Conservation (phyloP, 2,113 vertebrate species). For the Thomomys bottae region DNA sequence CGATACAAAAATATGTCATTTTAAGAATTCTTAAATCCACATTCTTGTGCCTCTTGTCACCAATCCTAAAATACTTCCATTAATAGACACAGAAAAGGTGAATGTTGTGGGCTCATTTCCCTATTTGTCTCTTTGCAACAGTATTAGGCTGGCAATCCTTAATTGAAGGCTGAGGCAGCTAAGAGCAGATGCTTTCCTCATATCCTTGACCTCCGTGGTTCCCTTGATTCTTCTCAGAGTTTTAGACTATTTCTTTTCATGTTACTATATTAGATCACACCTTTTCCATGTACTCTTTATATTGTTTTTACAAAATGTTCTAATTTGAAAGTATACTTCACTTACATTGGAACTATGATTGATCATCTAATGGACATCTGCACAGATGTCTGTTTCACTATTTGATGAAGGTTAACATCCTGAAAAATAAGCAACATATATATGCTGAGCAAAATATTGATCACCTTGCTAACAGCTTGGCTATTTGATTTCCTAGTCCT, state of each 20-base stretch:
- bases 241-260: background rate
- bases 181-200: rapidly evolving
- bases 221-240: rapidly evolving
- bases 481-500: background rate
- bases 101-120: background rate
- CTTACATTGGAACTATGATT: rapidly evolving
- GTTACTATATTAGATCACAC: background rate
- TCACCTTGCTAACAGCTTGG: background rate
- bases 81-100: background rate
- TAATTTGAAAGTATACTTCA: background rate
- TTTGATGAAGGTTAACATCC: background rate
- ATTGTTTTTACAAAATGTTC: background rate
- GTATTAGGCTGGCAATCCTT: background rate
- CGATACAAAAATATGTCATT: background rate
- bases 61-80: background rate
- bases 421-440: background rate
- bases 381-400: background rate
- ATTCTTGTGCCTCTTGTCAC: background rate
- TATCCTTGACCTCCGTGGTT: background rate
- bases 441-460: background rate
- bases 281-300: background rate
- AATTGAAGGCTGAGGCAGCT: background rate
- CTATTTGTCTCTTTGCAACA: background rate
- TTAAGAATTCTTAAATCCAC: background rate
- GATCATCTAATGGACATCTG: background rate